Base-by-base conservation (phyloP, 2,113 vertebrate species). In the Ondatra zibethicus region DNA sequence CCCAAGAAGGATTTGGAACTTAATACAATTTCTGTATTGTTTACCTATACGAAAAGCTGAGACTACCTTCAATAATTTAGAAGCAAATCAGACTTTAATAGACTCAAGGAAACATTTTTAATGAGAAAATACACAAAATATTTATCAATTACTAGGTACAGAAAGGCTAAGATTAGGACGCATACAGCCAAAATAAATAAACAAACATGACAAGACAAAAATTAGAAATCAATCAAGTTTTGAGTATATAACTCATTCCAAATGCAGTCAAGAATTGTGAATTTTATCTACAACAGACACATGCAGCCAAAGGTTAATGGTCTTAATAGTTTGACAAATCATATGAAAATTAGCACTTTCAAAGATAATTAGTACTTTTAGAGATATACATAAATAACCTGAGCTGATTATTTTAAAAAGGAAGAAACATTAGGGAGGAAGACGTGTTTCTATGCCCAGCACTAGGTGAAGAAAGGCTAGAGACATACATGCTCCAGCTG, bases 141-240 rank as follows among this genome's bases (percentile, higher is more conserved):
- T 91, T 93, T 88, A 94, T 82, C 78, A 94, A 68, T 86, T 94
- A 89, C 21, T 94, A 14, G 52, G 75, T 50, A 96, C 8, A 39
- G 12, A 88, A 96, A 86, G 66, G 27, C 33, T 95, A 89, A 87
- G 10, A 63, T 45, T 72, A 88, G 50, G 55, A 33, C 66, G 63
- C 31, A 61, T 8, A 80, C 92, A 66, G 91, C 36, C 47, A 52
- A 96, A 95, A 75, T n/a, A 94, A 87, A 63, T 52, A 95, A 80
- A 92, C n/a, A 93, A n/a, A 86, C 27, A 72, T 19, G 78, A 88
- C 75, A 93, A 89, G 66, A 91, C 42, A 91, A 86, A 91, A 94
- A 92, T 82, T 63, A 92, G 89, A 50, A 94, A 92, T 82, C 72
- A 77, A 58, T 50, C 73, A 88, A 86, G 21, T 86, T 86, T 52